Base-by-base conservation (phyloP, 2,797 vertebrate species). In the Myotis daubentonii region DNA sequence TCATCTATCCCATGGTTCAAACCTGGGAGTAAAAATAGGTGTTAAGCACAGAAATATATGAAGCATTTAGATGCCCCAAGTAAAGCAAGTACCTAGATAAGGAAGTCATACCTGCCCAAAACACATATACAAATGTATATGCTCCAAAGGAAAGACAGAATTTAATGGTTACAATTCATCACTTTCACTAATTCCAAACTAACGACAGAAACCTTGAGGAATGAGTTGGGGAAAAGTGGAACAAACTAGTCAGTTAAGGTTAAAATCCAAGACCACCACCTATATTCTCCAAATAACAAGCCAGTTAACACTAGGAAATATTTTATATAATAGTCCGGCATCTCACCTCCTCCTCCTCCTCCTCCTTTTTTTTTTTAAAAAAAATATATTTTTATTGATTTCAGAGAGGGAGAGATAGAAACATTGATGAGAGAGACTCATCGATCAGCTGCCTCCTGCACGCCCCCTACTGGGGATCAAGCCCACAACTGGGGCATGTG, bases 51-150 rank as follows among this genome's bases (percentile, higher is more conserved):
- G 55, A 95, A 85, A 79, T 62, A 72, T 1, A 68, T 23, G 36
- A 87, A 91, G 68, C 36, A 79, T 19, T 53, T 33, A 36, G 65
- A 85, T 62, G 89, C 12, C 51, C 22, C 51, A 86, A 60, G 71
- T 41, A 93, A 96, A 96, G 36, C 17, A 92, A 86, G 28, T 89
- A 25, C 38, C 36, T 60, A 91, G 30, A 93, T 80, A 94, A 76
- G 65, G 22, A 91, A 95, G 25, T 90, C 19, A 15, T 53, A 78
- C 55, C 0, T 92, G 47, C 44, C 70, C 81, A 30, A 89, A 95
- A 93, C 22, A 94, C 28, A 95, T 89, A 95, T 85, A 75, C 7
- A 82, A 3, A 75, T 8, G 19, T 60, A 87, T 85, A 30, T 78
- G 3, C 38, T 72, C 82, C 91, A 87, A 96, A 94, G 33, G 30